A percentile compares a stretch with the other conserved stretches of the same genome.
phyloP scores from a whole-genome alignment of 2,113 vertebrate species.

The Pelusios castaneus region DNA sequence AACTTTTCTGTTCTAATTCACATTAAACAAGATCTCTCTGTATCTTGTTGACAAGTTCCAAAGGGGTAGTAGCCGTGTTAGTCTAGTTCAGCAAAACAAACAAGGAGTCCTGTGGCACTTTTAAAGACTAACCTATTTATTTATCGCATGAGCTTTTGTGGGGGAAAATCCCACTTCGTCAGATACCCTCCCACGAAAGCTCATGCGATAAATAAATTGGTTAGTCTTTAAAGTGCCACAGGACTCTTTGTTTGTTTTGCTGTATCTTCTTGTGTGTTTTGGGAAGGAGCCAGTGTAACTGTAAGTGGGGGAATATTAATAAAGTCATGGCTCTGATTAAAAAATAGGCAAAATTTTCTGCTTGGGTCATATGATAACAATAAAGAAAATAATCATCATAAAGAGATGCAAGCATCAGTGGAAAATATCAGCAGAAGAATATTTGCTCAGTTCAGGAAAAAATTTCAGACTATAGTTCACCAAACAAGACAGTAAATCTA shows the following conservation, averaged over 20 bases:
- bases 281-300: background rate
- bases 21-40: fast-evolving
- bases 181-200: no score
- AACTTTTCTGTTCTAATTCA: background rate
- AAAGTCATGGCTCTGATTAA: background rate
- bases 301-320: background rate
- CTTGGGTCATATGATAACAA: constrained; percentile 2
- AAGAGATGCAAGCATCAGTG: background rate
- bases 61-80: no score
- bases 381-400: constrained; percentile 39
- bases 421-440: constrained; percentile 28
- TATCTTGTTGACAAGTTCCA: no score
- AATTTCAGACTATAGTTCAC: background rate
- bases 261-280: background rate
- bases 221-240: no score
- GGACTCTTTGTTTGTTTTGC: no score
- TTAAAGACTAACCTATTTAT: no score
- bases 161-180: no score
- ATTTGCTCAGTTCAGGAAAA: background rate
- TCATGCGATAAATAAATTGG: no score
- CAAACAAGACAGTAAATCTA: constrained; percentile 6
- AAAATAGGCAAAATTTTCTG: constrained; percentile 11
- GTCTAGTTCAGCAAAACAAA: no score
- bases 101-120: no score
- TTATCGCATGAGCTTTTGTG: no score